A percentile compares a stretch with the other conserved stretches of the same genome.
These are phyloP conservation scores for Pontoporia blainvillei DNA, from an alignment of 2,113 vertebrate genomes.

Conservation along the genomic window DNA sequence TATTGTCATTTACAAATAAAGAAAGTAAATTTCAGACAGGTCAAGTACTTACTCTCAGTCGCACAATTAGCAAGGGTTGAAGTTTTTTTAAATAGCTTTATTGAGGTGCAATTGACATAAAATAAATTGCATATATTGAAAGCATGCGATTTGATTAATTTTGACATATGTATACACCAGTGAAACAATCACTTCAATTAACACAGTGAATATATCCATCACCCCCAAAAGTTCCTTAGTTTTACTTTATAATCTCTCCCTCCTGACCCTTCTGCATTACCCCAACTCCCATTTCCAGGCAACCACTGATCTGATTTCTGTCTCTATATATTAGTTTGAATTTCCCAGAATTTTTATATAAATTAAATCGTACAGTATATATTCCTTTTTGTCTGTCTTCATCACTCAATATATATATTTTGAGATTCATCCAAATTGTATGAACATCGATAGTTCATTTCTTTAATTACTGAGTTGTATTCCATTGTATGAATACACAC, in stretches of 20 bases:
- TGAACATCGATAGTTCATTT: background rate
- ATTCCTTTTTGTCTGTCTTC: background rate
- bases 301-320: background rate
- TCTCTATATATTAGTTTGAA: background rate
- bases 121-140: background rate
- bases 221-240: background rate
- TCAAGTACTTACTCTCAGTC: background rate
- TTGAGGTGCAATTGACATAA: background rate
- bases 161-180: background rate
- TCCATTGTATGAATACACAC: background rate
- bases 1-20: background rate
- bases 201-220: background rate
- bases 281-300: background rate
- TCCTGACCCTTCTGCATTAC: background rate
- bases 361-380: background rate
- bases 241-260: background rate
- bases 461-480: background rate
- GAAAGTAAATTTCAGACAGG: background rate
- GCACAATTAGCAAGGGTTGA: background rate
- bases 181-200: background rate
- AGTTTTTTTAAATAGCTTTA: background rate
- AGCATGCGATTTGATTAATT: background rate
- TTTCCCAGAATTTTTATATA: background rate
- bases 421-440: background rate
- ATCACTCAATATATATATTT: background rate